A percentile compares a stretch with the other conserved stretches of the same genome.
Conservation (phyloP, 2,113 vertebrate genomes). For the Phylloscopus trochilus region DNA sequence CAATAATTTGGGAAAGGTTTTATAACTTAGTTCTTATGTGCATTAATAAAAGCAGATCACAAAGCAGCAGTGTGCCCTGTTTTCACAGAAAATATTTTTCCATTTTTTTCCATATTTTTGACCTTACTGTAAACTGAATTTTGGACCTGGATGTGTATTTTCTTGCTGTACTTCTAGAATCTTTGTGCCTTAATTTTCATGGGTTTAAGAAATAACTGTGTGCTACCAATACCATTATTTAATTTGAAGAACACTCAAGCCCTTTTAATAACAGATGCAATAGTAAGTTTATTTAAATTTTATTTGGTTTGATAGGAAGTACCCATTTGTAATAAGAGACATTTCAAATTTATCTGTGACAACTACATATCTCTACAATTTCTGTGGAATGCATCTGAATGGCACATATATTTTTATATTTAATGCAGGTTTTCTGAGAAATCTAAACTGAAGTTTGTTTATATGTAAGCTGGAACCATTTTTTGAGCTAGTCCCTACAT, state of each 20-base stretch:
- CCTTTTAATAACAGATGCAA: neutral
- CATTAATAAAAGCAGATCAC: neutral
- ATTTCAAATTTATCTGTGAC: neutral
- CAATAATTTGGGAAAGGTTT: neutral
- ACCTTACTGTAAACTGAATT: neutral
- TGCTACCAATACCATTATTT: neutral
- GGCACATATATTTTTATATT: neutral
- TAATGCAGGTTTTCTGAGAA: conserved; percentile 3
- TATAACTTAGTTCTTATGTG: neutral
- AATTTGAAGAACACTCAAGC: neutral
- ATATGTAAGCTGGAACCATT: neutral
- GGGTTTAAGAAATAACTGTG: neutral
- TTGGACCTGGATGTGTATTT: neutral
- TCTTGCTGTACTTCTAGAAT: neutral
- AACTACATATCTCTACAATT: neutral
- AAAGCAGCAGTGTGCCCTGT: neutral
- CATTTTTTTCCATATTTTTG: neutral
- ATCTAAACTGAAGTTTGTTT: neutral
- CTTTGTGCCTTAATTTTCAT: neutral
- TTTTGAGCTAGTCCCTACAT: conserved; percentile 5
- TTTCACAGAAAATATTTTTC: neutral
- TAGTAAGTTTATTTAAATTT: neutral
- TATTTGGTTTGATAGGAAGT: neutral
- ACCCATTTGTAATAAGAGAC: neutral
- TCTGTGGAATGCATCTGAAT: neutral